phyloP scores from a whole-genome alignment of 2,797 vertebrate genomes.

The Alosa sapidissima region DNA sequence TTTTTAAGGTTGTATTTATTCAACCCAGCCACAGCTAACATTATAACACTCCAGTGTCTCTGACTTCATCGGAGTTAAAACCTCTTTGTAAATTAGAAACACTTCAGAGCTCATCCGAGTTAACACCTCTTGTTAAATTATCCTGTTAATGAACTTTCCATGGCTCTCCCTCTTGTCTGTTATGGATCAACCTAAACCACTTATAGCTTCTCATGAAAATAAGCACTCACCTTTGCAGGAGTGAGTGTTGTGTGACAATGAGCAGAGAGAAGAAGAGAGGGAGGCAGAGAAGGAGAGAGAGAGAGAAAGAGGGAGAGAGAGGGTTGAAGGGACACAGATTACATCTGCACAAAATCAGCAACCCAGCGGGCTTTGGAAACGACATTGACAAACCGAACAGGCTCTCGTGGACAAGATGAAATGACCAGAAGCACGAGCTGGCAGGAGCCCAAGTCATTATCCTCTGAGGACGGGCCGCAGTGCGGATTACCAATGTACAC shows the following conservation, averaged over 20 bases:
- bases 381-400: constrained; percentile 15
- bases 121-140: background rate
- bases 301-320: background rate
- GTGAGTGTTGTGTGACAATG: background rate
- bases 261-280: background rate
- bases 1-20: background rate
- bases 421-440: background rate
- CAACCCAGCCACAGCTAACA: background rate
- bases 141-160: background rate
- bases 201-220: background rate
- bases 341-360: constrained; percentile 22
- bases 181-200: background rate
- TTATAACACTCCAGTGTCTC: background rate
- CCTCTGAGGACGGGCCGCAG: constrained; percentile 16
- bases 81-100: too few relatives aligned
- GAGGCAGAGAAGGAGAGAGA: background rate
- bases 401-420: background rate
- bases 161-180: background rate
- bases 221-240: background rate
- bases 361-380: constrained; percentile 6
- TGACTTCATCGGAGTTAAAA: background rate
- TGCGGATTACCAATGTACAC: background rate
- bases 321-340: background rate
- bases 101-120: too few relatives aligned
- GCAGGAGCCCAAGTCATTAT: background rate